Evolutionary conservation across 2,113 vertebrate genomes (phyloP), one percentile per base, ranked within the genome.

Genomic region (Telmatochromis brichardi): DNA sequence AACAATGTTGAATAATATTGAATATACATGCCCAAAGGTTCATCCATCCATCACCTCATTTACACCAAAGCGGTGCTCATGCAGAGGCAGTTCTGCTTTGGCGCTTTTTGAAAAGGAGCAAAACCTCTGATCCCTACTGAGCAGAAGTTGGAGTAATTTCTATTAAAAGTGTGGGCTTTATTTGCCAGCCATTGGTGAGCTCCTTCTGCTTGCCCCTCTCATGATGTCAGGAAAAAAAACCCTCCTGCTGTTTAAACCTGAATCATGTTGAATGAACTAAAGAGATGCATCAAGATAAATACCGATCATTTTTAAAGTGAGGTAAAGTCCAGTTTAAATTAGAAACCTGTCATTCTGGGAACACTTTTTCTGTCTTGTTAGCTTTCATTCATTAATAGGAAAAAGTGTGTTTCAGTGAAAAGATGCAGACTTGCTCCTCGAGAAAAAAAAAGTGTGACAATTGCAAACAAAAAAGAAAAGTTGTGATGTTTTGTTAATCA

Each of bases 101-200:
- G 65, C 0, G 37, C 65, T 17, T 73, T 23, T 45, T 26, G 21
- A 73, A 0, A 26, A 68, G 35, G 7, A 45, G 68, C 37, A 15
- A 4, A 28, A 19, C 0, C 15, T 50, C 0, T 19, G 6, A 50
- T n/a, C 0, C 0, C 5, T 19, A 78, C 7, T 11, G 9, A 50
- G 14, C 40, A 76, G 42, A 45, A 45, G 68, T 1, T 45, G 40
- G 9, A 19, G 23, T 28, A 19, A 19, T 76, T 76, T 76, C 42
- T 26, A 47, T 28, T 28, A 19, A 45, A 45, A 76, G 23, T 4
- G 65, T 4, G 37, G 12, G 2, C 12, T 71, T 40, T 21, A 71
- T 68, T 68, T 68, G 11, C n/a, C n/a, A 68, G 63, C n/a, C 19
- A 7, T 65, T 65, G 0, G 7, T 17, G 68, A 76, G 68, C 28